Conservation (phyloP, 2,797 vertebrate genomes). For the Siniperca obscura region DNA sequence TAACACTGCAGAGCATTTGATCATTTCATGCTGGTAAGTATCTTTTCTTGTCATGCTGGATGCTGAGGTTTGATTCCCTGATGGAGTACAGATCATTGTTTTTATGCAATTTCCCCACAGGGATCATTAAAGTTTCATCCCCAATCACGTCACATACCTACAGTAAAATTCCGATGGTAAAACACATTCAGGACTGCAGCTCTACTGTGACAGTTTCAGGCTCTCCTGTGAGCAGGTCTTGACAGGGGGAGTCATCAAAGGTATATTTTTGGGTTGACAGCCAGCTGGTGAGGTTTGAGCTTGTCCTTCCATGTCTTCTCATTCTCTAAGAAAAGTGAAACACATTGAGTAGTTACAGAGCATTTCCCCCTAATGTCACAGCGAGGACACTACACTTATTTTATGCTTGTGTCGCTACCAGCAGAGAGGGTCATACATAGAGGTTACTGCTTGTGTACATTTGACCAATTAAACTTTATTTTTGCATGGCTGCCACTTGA, state of each 20-base stretch:
- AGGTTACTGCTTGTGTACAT: conserved; percentile 35
- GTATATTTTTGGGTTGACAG: conserved; percentile 70
- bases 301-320: conserved; percentile 69
- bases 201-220: conserved; percentile 52
- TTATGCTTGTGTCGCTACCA: conserved; percentile 37
- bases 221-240: conserved; percentile 55
- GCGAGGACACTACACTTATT: conserved; percentile 52
- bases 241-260: conserved; percentile 62
- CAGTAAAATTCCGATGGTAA: conserved; percentile 30
- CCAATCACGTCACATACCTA: background rate
- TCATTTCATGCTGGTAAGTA: conserved; percentile 10
- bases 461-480: conserved; percentile 58
- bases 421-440: conserved; percentile 33
- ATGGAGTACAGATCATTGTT: conserved; percentile 26
- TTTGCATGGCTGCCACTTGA: conserved; percentile 26
- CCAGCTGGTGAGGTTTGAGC: conserved; percentile 72
- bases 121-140: conserved; percentile 42
- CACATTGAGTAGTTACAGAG: conserved; percentile 40
- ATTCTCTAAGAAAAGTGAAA: conserved; percentile 57
- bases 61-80: conserved; percentile 30
- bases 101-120: conserved; percentile 22
- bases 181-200: conserved; percentile 42
- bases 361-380: conserved; percentile 56
- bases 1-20: conserved; percentile 22
- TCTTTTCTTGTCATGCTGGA: background rate